Evolutionary conservation across 2,113 vertebrate species (phyloP).

Genomic region (Rhinoderma darwinii): DNA sequence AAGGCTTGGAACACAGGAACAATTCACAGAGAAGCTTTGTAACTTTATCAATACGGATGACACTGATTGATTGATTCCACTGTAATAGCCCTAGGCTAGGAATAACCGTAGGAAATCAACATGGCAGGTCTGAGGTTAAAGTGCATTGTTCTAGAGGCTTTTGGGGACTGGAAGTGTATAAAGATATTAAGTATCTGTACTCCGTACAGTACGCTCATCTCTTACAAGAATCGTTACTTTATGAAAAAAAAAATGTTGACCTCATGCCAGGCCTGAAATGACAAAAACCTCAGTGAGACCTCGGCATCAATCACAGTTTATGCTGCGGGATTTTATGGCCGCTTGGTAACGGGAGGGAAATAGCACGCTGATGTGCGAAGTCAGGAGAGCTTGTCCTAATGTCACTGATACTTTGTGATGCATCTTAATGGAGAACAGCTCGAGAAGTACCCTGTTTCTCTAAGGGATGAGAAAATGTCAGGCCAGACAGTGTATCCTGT

Average conservation of each 20-base stretch:
- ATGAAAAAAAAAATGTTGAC: conserved; percentile 52
- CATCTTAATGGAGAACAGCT: conserved; percentile 58
- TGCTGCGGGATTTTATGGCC: conserved; percentile 55
- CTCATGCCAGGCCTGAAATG: conserved; percentile 47
- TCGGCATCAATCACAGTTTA: conserved; percentile 56
- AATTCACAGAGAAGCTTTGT: conserved; percentile 38
- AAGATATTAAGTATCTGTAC: conserved; percentile 45
- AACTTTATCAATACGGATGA: conserved; percentile 41
- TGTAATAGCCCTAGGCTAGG: conserved; percentile 37
- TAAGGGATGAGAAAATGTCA: conserved; percentile 52
- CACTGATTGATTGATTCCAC: conserved; percentile 50
- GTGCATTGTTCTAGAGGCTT: conserved; percentile 34
- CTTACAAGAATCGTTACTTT: conserved; percentile 42
- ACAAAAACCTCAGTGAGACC: conserved; percentile 46
- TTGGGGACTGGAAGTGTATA: conserved; percentile 40
- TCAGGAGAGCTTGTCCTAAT: conserved; percentile 58
- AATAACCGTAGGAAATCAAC: conserved; percentile 43
- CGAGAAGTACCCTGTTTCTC: conserved; percentile 35
- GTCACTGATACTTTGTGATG: conserved; percentile 59
- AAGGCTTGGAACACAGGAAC: conserved; percentile 25
- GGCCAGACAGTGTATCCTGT: conserved; percentile 35
- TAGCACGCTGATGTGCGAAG: conserved; percentile 54
- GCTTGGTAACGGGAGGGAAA: conserved; percentile 55
- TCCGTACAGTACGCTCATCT: conserved; percentile 15
- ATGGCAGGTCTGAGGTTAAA: conserved; percentile 30